Evolutionary conservation across 2,113 vertebrate genomes (phyloP).

Genomic region (Cariama cristata): DNA sequence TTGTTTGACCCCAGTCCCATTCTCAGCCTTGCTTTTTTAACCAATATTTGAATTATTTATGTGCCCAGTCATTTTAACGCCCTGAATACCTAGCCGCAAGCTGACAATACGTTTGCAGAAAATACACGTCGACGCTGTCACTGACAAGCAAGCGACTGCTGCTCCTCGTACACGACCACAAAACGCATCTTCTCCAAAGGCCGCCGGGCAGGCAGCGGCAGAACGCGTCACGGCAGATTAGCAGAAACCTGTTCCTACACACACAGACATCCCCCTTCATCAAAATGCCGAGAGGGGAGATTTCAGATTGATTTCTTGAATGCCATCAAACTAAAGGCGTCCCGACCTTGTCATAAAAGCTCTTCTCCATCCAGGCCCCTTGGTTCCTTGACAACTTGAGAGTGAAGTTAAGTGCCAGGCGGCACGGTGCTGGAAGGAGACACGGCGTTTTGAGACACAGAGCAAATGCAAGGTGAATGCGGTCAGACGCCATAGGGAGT

Average conservation of each 20-base stretch:
- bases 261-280: neutral
- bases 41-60: neutral
- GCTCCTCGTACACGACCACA: neutral
- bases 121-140: fast-evolving
- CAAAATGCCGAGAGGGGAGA: neutral
- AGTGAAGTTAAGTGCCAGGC: neutral
- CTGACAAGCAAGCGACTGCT: neutral
- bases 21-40: neutral
- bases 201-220: neutral
- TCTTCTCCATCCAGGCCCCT: neutral
- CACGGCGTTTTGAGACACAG: fast-evolving
- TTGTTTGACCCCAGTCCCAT: neutral
- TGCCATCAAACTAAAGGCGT: neutral
- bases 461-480: neutral
- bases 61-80: neutral
- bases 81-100: neutral
- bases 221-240: neutral
- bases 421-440: neutral
- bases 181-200: neutral
- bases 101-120: neutral
- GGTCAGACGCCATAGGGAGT: neutral
- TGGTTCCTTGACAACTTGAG: neutral
- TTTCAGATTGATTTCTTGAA: conserved; percentile 1
- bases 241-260: neutral
- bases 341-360: neutral